Evolutionary conservation across 2,113 vertebrate genomes (phyloP), one percentile per base, ranked within the genome.

Genomic region (Noturus placidus): DNA sequence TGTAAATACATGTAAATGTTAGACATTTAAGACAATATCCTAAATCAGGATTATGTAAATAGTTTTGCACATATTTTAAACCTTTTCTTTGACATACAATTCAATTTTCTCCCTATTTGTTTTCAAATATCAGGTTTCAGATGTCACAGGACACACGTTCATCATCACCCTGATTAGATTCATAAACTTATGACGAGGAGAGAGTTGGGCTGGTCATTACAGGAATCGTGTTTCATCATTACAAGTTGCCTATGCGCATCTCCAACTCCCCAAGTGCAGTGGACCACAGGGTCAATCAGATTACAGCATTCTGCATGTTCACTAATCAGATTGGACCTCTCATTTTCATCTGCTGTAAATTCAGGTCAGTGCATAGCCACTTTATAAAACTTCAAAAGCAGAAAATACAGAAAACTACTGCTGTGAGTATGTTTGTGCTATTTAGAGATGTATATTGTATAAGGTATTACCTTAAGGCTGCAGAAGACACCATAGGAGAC

Each of bases 291-390:
- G 85, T 82, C 88, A 88, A 91, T 91, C 79, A 25, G 70, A 91
- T 91, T 91, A 91, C 52, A 80, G 77, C 61, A 89, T 91, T 85
- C 87, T 89, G 88, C 87, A 82, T 87, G 77, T 88, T 77, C 72
- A 79, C 85, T 89, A 89, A 91, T 91, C 77, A 46, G 63, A 91
- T 89, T 88, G 61, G 20, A 72, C 87, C n/a, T 76, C 87, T 63
- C 76, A 70, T 79, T 82, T 90, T 67, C 86, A 74, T 83, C 38
- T 78, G 54, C 81, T 35, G 84, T 70, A 81, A 33, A 76, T 83
- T 77, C 85, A 87, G 76, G 87, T 88, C 87, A 84, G 54, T 20
- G 67, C 79, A 38, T 78, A 38, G 50, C 61, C 83, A 52, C 30
- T 50, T 69, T 52, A 46, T 57, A 59, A 27, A 57, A 57, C 15